Base-by-base conservation (phyloP, 2,797 vertebrate species). In the Enteromius afrohamiltoni region DNA sequence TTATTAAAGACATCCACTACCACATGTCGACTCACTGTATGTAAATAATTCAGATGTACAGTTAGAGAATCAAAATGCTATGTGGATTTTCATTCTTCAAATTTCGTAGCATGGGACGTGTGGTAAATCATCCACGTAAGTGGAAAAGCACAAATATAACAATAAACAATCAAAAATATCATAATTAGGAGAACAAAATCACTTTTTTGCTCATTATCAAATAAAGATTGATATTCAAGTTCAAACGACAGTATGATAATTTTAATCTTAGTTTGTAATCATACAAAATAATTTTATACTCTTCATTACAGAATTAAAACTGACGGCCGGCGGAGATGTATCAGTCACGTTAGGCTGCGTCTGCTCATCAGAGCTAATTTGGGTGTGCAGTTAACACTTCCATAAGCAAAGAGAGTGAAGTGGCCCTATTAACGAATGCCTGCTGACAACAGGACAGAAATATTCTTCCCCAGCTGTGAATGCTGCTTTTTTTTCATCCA, bases 361-460 rank as follows among this genome's bases (percentile, higher is more conserved):
- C 87, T 86, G 88, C 87, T 86, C 86, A 89, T 89, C 87, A 87
- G 78, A 86, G 86, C 83, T 88, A 89, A 89, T 89, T 89, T 89
- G 87, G 85, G 86, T 77, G 83, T 84, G 80, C 88, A 82, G 87
- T 87, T 88, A 88, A 86, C 83, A 80, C 86, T 88, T 87, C 87
- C 85, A 89, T 84, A 88, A 87, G 87, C 87, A 88, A 89, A 89
- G 74, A 88, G 75, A 87, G 87, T 80, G 83, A 88, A 86, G 88
- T 82, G 84, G 85, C 87, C 87, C 79, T 89, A 85, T 85, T 89
- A 89, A 88, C 86, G 85, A 87, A 86, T 86, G 88, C 88, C 85
- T 88, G 88, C 88, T 88, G 88, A 89, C 87, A 88, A 86, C 79
- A 80, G 87, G 87, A 88, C 88, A 77, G 80, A 89, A 89, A 89